Evolutionary conservation across 2,888 invertebrate species (phyloP), one percentile per base, ranked within the genome.

Genomic region (Lottia scabra): DNA sequence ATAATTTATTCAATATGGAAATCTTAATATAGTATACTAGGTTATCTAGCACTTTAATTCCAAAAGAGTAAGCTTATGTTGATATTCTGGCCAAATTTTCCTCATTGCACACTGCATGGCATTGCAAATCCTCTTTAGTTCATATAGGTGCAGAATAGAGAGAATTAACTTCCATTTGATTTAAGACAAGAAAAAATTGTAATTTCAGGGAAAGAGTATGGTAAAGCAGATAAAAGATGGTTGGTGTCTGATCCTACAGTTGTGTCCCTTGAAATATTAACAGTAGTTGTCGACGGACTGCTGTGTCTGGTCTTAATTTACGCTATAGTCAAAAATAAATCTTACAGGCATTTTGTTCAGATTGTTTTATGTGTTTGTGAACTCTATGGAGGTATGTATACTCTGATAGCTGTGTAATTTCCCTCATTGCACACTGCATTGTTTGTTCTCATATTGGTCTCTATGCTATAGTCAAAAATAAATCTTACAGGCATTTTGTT

Each of bases 181-280:
- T n/a, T n/a, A n/a, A n/a, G n/a, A n/a, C n/a, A n/a, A n/a, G n/a
- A n/a, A n/a, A n/a, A n/a, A n/a, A n/a, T n/a, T n/a, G n/a, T 48
- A 26, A 48, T 77, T 78, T 16, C 75, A 88, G 88, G 88, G 88
- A 86, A 88, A 74, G 88, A 88, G 68, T 88, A 88, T 80, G 87
- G 85, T 13, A 84, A 84, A 68, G 87, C 87, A n/a, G 88, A 88
- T 72, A 78, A 79, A n/a, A 79, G 88, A n/a, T 88, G 87, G 87
- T 78, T 84, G 67, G 80, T 83, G 48, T 85, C 86, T 2, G 88
- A 88, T 72, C 87, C 87, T 5, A 86, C 84, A 0, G 78, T 88
- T 63, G 87, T 88, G 5, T 84, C 87, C 44, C 74, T 88, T 65
- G 88, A 88, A 78, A 80, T 88, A 16, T 78, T 87, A 68, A 88